Evolutionary conservation across 2,888 invertebrate genomes (phyloP).

Genomic region (Cephus nigrinus): DNA sequence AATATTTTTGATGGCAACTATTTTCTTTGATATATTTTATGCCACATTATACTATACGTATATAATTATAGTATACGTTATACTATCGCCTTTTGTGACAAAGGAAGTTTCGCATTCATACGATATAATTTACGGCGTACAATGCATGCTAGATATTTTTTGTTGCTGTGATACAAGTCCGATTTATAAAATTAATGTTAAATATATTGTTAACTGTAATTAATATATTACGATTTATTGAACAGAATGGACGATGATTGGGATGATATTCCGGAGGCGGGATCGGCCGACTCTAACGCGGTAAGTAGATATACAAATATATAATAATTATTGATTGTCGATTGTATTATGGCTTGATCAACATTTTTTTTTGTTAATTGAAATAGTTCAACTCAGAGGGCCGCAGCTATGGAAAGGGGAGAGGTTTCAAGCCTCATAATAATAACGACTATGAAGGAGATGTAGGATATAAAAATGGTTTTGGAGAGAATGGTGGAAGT

Average conservation of each 20-base stretch:
- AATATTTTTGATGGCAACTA: background rate
- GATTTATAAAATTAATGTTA: background rate
- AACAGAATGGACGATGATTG: constrained; percentile 16
- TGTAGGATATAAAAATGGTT: constrained; percentile 13
- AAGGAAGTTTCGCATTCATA: background rate
- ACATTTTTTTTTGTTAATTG: background rate
- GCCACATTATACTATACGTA: background rate
- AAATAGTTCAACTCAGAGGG: constrained; percentile 36
- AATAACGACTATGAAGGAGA: constrained; percentile 17
- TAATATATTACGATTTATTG: background rate
- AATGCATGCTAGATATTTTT: background rate
- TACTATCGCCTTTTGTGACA: background rate
- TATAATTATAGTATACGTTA: background rate
- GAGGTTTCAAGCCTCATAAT: constrained; percentile 33
- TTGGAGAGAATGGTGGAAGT: background rate
- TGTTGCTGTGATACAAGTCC: background rate
- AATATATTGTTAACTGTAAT: background rate
- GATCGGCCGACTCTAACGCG: background rate
- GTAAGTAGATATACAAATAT: constrained; percentile 11
- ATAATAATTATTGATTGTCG: constrained; percentile 6
- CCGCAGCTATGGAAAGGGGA: constrained; percentile 45
- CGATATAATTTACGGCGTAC: background rate
- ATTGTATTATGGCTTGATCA: background rate
- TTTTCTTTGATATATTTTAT: background rate
- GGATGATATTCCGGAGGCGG: constrained; percentile 8